Conservation (phyloP, 2,113 vertebrate genomes). For the Pagrus major region DNA sequence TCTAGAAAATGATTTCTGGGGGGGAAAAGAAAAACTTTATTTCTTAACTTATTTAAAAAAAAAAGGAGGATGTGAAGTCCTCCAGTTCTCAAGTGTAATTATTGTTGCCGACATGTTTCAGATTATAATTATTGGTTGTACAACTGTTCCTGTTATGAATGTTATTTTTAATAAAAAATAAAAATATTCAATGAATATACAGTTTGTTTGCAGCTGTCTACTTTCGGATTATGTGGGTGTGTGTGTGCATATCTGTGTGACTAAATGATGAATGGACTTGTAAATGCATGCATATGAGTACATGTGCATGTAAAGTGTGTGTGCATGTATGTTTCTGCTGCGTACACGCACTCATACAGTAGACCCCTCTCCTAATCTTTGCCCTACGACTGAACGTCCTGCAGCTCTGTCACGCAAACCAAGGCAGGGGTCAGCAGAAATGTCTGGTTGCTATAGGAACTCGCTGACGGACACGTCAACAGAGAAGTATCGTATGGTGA, state of each 20-base stretch:
- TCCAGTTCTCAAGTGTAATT: conserved; percentile 81
- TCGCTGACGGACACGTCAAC: conserved; percentile 67
- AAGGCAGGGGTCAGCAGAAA: conserved; percentile 66
- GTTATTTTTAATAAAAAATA: conserved; percentile 87
- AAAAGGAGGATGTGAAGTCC: conserved; percentile 57
- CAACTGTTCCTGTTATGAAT: conserved; percentile 83
- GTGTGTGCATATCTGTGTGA: not conserved
- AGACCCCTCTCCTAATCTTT: conserved; percentile 30
- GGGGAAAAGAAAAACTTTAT: conserved; percentile 65
- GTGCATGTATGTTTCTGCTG: conserved; percentile 1
- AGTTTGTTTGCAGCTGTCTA: not conserved
- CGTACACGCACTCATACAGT: not conserved
- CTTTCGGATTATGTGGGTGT: not conserved
- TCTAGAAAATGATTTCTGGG: conserved; percentile 59
- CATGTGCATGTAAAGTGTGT: conserved; percentile 7
- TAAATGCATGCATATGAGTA: conserved; percentile 2
- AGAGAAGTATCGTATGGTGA: conserved; percentile 80
- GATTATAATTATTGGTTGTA: conserved; percentile 80
- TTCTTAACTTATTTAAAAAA: conserved; percentile 87
- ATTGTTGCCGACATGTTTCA: conserved; percentile 72
- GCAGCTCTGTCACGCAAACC: conserved; percentile 65
- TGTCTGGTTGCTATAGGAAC: conserved; percentile 74
- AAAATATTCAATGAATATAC: conserved; percentile 70
- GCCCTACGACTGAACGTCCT: conserved; percentile 44
- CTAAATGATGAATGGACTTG: not conserved